Evolutionary conservation across 1,140 invertebrate species (phyloP), one percentile per base, ranked within the genome.

Genomic region (Camponotus floridanus): DNA sequence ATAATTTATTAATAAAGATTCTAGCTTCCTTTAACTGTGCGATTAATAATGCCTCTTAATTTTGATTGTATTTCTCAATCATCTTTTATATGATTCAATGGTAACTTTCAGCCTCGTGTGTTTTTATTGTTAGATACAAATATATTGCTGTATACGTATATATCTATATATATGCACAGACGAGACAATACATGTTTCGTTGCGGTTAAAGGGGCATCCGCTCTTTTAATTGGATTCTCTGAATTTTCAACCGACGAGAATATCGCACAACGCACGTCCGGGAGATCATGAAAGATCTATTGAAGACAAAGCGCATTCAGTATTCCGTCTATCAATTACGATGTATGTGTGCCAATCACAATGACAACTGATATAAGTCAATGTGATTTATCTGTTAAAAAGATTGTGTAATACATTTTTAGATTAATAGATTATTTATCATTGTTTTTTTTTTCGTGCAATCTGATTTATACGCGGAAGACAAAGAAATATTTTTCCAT

Each of bases 221-320:
- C 39, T 70, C 45, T 55, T 80, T 68, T 70, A 70, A 80, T 80
- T 68, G 64, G 45, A 68, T 68, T 80, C 78, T 86, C 87, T 90
- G 87, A 87, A 89, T 90, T 90, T 92, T 90, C 79, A 90, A 89
- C 87, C 48, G 36, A 90, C 83, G 85, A 85, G 89, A 91, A 90
- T 90, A 70, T 80, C 36, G 21, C 36, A 21, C n/a, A 15, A 15
- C 1, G 31, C 8, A 39, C 33, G 15, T 55, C 21, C 62, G 31
- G 15, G 21, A 45, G 13, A 70, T 70, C 45, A 31, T 39, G 36
- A 80, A 68, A 48, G 31, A 67, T 42, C 45, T 68, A 39, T 67
- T 65, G 42, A n/a, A 55, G 33, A 68, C 76, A 79, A 51, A 65
- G 59, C 74, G 26, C 18, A 13, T 13, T 45, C 39, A 45, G 62